Base-by-base conservation (phyloP, 2,888 invertebrate species). In the Nesidiocoris tenuis region DNA sequence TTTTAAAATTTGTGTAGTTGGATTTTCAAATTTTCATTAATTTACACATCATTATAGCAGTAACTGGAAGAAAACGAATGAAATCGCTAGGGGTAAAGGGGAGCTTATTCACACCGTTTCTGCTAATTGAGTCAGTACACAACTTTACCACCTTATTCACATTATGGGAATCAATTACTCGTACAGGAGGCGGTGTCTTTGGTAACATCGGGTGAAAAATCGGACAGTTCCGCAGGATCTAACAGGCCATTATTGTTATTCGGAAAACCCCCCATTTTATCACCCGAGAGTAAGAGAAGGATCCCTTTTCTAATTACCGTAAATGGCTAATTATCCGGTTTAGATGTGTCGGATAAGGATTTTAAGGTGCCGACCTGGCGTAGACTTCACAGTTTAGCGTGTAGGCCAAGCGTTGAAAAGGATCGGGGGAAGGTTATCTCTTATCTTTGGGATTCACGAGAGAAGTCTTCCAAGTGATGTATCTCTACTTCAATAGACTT, bases 261-360 rank as follows among this genome's bases (percentile, higher is more conserved):
- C 39, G 39, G 39, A 39, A 39, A 39, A 39, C 39, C 39, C 12
- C 39, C 39, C 39, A 3, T 39, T 39, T 3, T 39, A 7, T 39
- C 12, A 39, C 12, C 39, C 39, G 3, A 3, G 39, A 7, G 39
- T 39, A 39, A 39, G 39, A 39, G 39, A 39, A 39, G 39, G 39
- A 21, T 61, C 59, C 61, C 39, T 61, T 61, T 54, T 19, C 61
- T 72, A 72, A 72, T 72, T 61, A 72, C 72, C 72, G 67, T 72
- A 72, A 72, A 72, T 72, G 56, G 61, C 72, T 72, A 72, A 72
- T 72, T 72, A 72, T 72, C 72, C 72, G 72, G 72, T 61, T 72
- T 72, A 72, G 72, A 72, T 72, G 22, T 24, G 55, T 59, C 57
- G 59, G 59, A 39, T 39, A 39, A 39, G 39, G 39, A 39, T 39